Base-by-base conservation (phyloP, 2,888 invertebrate genomes). In the Ectemnius lituratus region DNA sequence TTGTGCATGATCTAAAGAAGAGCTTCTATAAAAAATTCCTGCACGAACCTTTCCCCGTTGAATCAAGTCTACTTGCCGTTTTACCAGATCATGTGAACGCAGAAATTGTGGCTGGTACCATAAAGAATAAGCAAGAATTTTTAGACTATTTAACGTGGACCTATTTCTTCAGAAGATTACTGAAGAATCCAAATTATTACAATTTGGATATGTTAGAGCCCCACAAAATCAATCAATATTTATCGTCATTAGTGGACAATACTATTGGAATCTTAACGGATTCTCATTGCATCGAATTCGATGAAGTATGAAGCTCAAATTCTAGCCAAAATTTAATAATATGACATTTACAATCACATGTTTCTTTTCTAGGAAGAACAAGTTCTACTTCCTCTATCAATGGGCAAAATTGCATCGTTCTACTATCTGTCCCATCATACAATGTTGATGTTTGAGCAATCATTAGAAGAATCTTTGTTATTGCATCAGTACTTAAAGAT, bases 1-100 rank as follows among this genome's bases (percentile, higher is more conserved):
- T 97, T 79, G 96, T 99, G 0, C 99, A 99, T 87, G 99, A 99
- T 86, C 94, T 97, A 61, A 99, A 99, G 92, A 99, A 99, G 91
- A 97, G 97, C 90, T 99, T 99, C 92, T 99, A 99, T 92, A 98
- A 98, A 90, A 98, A 98, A 90, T 99, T 99, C 92, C 92, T 99
- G 0, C 99, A 99, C 91, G 99, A 99, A 90, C 99, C 99, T 0
- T 99, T 99, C 92, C 99, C 99, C 0, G 99, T 99, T 0, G 99
- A 99, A 91, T 99, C 99, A 0, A 98, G 97, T 88, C 91, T 99
- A 57, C 92, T 99, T 5, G 94, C 94, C 69, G 99, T 98, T 0
- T 90, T 99, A 67, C 95, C 99, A 0, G 99, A 99, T 91, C 99
- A 99, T 91, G 93, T 99, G 79, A 99, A 99, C 91, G 99, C 99